Conservation (phyloP, 2,888 invertebrate genomes). For the Drosophila robusta region DNA sequence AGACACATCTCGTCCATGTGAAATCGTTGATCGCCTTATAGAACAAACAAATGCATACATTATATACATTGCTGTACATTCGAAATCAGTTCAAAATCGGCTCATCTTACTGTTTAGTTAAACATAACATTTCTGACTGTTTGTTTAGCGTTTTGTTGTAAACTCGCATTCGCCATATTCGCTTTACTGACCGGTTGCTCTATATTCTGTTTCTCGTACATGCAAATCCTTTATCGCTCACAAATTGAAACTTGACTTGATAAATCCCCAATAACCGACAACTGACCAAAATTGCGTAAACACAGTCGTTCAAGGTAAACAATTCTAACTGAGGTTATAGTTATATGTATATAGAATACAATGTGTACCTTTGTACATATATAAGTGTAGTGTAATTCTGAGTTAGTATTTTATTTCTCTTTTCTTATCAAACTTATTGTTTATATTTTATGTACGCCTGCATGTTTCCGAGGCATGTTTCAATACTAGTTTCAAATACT, state of each 20-base stretch:
- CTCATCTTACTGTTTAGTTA: conserved; percentile 48
- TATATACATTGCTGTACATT: conserved; percentile 52
- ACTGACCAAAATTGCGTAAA: conserved; percentile 28
- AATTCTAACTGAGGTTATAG: conserved; percentile 13
- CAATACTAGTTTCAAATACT: neutral
- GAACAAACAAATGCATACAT: conserved; percentile 27
- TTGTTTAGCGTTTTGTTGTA: conserved; percentile 52
- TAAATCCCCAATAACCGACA: conserved; percentile 30
- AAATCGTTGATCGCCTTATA: conserved; percentile 20
- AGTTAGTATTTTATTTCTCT: conserved; percentile 3
- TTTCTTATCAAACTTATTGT: neutral
- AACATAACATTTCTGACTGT: conserved; percentile 29
- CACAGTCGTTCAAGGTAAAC: conserved; percentile 78
- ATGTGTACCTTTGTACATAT: conserved; percentile 4
- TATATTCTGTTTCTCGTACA: conserved; percentile 71
- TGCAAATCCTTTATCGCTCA: conserved; percentile 53
- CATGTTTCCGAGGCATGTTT: conserved; percentile 29
- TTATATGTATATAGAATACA: conserved; percentile 1
- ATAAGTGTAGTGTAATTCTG: conserved; percentile 3
- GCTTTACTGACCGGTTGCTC: conserved; percentile 64
- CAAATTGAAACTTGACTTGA: conserved; percentile 30
- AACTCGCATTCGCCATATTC: conserved; percentile 16
- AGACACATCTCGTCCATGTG: conserved; percentile 41
- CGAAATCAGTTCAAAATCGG: conserved; percentile 38
- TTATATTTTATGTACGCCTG: conserved; percentile 1